A percentile compares a stretch with the other conserved stretches of the same genome.
phyloP scores from a whole-genome alignment of 2,888 invertebrate genomes.

The Drosophila limbata region DNA sequence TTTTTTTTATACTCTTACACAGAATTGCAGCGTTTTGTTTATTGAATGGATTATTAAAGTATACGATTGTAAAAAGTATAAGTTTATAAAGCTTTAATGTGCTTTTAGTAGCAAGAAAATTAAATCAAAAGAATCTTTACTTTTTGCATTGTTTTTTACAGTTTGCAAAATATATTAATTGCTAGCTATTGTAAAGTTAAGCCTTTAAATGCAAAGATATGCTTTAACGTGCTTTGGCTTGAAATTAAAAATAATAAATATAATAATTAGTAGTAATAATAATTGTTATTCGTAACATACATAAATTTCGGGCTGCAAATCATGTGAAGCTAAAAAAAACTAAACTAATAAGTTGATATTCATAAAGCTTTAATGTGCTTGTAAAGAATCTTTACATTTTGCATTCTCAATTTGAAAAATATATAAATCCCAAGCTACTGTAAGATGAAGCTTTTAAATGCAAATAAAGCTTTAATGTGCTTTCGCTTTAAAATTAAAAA shows the following conservation, averaged over 20 bases:
- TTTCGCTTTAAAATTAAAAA: too few relatives aligned
- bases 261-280: too few relatives aligned
- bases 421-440: too few relatives aligned
- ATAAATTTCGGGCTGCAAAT: neutral
- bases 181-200: neutral
- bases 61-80: neutral
- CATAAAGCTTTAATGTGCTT: too few relatives aligned
- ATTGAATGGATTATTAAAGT: neutral
- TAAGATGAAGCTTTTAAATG: too few relatives aligned
- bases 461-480: too few relatives aligned
- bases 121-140: neutral
- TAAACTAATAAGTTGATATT: too few relatives aligned
- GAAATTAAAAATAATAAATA: neutral
- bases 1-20: neutral
- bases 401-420: too few relatives aligned
- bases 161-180: neutral
- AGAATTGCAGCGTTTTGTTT: conserved; percentile 2
- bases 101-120: neutral
- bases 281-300: too few relatives aligned
- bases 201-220: neutral
- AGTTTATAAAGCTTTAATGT: neutral
- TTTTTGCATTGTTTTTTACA: neutral
- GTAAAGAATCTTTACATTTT: too few relatives aligned
- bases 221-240: neutral
- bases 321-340: too few relatives aligned